phyloP scores from a whole-genome alignment of 2,797 vertebrate species.

The Hipposideros larvatus region DNA sequence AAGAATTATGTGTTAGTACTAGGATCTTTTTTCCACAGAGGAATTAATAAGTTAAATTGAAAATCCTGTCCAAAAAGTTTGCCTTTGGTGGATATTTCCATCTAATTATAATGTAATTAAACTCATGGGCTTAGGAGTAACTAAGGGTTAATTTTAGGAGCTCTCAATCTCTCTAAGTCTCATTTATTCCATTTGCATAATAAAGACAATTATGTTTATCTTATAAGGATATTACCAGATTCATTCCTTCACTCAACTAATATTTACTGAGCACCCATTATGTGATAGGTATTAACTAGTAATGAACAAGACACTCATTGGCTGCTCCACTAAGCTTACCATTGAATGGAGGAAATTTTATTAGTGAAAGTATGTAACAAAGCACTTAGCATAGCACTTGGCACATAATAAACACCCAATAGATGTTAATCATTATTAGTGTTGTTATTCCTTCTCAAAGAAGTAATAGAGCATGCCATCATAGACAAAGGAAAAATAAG shows the following conservation, averaged over 20 bases:
- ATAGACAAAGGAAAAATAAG: neutral
- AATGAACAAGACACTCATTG: neutral
- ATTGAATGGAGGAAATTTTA: neutral
- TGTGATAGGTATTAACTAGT: neutral
- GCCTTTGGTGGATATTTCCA: constrained; percentile 39
- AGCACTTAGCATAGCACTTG: neutral
- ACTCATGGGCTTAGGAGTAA: neutral
- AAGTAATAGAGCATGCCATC: neutral
- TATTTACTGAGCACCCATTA: neutral
- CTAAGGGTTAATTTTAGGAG: constrained; percentile 5
- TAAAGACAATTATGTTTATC: neutral
- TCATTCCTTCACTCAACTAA: neutral
- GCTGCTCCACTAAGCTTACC: neutral
- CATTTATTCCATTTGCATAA: constrained; percentile 41
- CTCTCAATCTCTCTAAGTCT: neutral
- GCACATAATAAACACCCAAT: neutral
- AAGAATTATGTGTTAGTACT: constrained; percentile 12
- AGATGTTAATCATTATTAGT: neutral
- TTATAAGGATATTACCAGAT: neutral
- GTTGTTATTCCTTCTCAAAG: neutral
- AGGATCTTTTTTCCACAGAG: neutral
- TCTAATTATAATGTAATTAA: constrained; percentile 44
- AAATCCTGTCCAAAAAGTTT: neutral
- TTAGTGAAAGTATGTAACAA: neutral
- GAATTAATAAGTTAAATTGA: constrained; percentile 15